Percentiles rank a stretch among this genome's conserved stretches.
phyloP scores from a whole-genome alignment of 2,113 vertebrate genomes.

The Rhynchopsitta pachyrhyncha region DNA sequence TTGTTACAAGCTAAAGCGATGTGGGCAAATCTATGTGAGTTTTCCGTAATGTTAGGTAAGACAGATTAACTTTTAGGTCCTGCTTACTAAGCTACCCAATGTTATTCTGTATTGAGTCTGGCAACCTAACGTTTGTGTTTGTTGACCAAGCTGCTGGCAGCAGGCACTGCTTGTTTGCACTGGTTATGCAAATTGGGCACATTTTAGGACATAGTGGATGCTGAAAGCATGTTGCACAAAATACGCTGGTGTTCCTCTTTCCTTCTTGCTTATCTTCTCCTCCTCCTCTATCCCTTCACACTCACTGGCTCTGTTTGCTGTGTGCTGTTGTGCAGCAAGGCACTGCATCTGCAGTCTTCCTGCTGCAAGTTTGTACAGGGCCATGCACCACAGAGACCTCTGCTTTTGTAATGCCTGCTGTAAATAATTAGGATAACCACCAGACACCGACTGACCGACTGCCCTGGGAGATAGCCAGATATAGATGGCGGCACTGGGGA shows the following conservation, averaged over 20 bases:
- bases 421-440: not conserved
- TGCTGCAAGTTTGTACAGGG: not conserved
- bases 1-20: not conserved
- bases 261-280: not conserved
- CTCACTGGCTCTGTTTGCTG: not conserved
- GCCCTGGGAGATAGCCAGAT: not conserved
- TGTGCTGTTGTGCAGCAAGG: not conserved
- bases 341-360: not conserved
- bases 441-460: not conserved
- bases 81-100: not conserved
- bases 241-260: not conserved
- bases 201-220: not conserved
- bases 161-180: not conserved
- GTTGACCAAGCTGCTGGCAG: not conserved
- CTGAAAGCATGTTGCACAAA: not conserved
- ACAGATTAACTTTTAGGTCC: not conserved
- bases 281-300: not conserved
- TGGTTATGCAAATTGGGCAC: not conserved
- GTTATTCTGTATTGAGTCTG: not conserved
- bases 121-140: not conserved
- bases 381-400: not conserved
- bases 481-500: not conserved
- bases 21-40: not conserved
- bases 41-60: not conserved
- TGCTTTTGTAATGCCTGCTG: not conserved